Base-by-base conservation (phyloP, 2,888 invertebrate species). In the Fabriciana adippe region DNA sequence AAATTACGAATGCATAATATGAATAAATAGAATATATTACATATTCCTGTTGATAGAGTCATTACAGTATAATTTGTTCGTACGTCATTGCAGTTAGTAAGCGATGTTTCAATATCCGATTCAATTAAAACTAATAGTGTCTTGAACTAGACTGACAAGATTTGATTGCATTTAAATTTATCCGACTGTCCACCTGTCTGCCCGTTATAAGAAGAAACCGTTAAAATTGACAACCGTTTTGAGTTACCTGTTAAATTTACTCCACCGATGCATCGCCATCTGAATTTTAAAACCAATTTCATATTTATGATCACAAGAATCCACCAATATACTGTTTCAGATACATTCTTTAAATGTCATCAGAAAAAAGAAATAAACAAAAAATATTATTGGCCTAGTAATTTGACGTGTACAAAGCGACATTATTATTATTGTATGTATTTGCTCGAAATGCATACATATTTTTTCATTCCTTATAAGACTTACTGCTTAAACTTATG, bases 211-310 rank as follows among this genome's bases (percentile, higher is more conserved):
- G 70, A 69, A 61, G 64, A 67, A 72, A 72, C 75, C 76, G 78
- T 77, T 78, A 74, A 78, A 80, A 78, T 78, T 75, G 71, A 74
- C 69, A 77, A 75, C 81, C 79, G 77, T 80, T 81, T 67, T 79
- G 76, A 76, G 78, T 80, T 77, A 78, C 81, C 79, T 68, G 68
- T 73, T 60, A 67, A 69, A 69, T 71, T 72, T 59, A 72, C 68
- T 66, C 67, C 63, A 66, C 64, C 71, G 66, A 55, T 68, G 65
- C 55, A 68, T 55, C 56, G 69, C 67, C 62, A 69, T 71, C 66
- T 51, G 56, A 65, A 66, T 66, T 70, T 69, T 41, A 62, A 62
- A 62, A 66, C 66, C 66, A 62, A 69, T 69, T 66, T 59, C 51
- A 57, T 55, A 59, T 66, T 66, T 41, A 66, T 45, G 59, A 66